A percentile compares a stretch with the other conserved stretches of the same genome.
Evolutionary conservation across 1,140 invertebrate genomes (phyloP).

Genomic region (Drosophila ambigua): DNA sequence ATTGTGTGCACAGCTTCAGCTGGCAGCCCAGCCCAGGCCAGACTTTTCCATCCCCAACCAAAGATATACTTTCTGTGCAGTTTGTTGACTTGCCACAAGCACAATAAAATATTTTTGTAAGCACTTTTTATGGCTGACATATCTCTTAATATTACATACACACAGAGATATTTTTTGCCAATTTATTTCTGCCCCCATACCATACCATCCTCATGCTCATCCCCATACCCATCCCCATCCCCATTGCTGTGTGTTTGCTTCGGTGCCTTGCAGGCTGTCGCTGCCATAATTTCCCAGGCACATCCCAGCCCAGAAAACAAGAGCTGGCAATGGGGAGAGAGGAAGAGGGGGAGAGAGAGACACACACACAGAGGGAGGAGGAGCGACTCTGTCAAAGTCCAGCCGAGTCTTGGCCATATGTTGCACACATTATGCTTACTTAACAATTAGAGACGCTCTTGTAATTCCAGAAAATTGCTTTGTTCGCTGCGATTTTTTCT

Average conservation of each 20-base stretch:
- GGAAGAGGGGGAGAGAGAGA: not conserved
- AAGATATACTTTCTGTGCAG: slow-evolving; percentile 24
- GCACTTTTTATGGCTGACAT: slow-evolving; percentile 68
- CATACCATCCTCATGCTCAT: not conserved
- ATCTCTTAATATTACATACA: slow-evolving; percentile 48
- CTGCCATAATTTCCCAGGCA: slow-evolving; percentile 62
- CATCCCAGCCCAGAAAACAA: slow-evolving; percentile 17
- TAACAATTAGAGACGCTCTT: slow-evolving; percentile 81
- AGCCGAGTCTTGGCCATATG: slow-evolving; percentile 67
- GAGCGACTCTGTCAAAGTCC: slow-evolving; percentile 37
- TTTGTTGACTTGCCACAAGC: slow-evolving; percentile 70
- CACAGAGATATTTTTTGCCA: slow-evolving; percentile 49
- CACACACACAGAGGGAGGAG: not conserved
- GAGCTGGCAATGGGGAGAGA: not conserved
- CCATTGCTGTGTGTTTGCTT: slow-evolving; percentile 22
- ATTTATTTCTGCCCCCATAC: slow-evolving; percentile 56
- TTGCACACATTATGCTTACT: slow-evolving; percentile 80
- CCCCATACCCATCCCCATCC: not conserved
- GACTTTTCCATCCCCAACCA: slow-evolving; percentile 6
- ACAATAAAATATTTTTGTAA: slow-evolving; percentile 67
- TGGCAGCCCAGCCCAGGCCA: too few relatives aligned
- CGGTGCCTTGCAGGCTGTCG: slow-evolving; percentile 52
- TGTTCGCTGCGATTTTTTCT: slow-evolving; percentile 52
- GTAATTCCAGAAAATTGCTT: slow-evolving; percentile 79
- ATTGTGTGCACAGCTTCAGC: slow-evolving; percentile 42